Evolutionary conservation across 2,888 invertebrate genomes (phyloP), one percentile per base, ranked within the genome.

Genomic region (Amphimallon solstitiale): DNA sequence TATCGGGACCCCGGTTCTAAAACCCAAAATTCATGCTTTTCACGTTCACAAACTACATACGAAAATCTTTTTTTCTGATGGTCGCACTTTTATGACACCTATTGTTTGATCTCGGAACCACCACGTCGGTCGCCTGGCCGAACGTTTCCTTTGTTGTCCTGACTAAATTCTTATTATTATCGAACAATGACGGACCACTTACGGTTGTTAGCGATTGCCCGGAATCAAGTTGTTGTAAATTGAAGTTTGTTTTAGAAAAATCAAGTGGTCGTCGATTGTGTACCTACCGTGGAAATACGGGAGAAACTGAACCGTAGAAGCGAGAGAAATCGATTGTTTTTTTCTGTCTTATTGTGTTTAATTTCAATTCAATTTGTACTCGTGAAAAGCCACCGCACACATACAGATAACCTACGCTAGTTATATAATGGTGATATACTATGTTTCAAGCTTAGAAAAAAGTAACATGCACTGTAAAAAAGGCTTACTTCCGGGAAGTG

Each of bases 21-120:
- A 56, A 23, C 21, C 56, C 37, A 40, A 56, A 40, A 56, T 56
- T 56, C 56, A 56, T 56, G 56, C 56, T 56, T 56, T 56, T 56
- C 56, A 56, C 56, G 23, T 40, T 56, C 56, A 40, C 40, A 40
- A 38, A 15, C 29, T 23, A 21, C 40, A n/a, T 66, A 68, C 63
- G 65, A 68, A 69, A 72, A 69, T 72, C 70, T 72, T 68, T 72
- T 70, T 71, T 70, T 68, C 68, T n/a, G n/a, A n/a, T 69, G 63
- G 62, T 68, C 40, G 66, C 68, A 71, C 71, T 70, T 73, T 73
- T 72, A 72, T 72, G 71, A 68, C 71, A 71, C 71, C 73, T 72
- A 71, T 73, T 73, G 72, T 73, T 70, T 70, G 69, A 62, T 48
- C 66, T 66, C 63, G 63, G 69, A 69, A 69, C 69, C 69, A 60